Evolutionary conservation across 2,797 vertebrate species (phyloP).

Genomic region (Fistularia commersonii): DNA sequence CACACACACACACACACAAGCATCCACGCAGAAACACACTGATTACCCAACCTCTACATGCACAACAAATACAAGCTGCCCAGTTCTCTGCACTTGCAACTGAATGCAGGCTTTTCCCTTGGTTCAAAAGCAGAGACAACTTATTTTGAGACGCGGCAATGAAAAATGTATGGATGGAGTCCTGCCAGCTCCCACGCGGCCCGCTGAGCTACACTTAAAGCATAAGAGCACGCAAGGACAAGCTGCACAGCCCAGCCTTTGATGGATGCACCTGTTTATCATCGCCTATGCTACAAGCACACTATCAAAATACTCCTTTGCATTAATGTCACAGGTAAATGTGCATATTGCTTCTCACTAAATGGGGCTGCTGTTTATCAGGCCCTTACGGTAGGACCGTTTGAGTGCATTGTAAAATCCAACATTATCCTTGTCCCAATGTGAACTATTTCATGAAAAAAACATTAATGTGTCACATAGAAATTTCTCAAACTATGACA

Average conservation of each 20-base stretch:
- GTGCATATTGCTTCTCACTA: conserved; percentile 5
- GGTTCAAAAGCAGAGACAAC: conserved; percentile 18
- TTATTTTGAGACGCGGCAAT: conserved; percentile 63
- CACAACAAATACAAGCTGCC: too few species aligned
- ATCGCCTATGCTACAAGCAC: conserved; percentile 7
- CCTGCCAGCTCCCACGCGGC: conserved; percentile 28
- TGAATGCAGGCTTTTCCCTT: conserved; percentile 28
- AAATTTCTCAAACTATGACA: too few species aligned
- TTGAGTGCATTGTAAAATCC: conserved; percentile 2
- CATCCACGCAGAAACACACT: too few species aligned
- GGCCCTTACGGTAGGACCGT: not conserved
- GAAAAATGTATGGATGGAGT: conserved; percentile 63
- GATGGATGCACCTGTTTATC: conserved; percentile 35
- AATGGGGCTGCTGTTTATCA: conserved; percentile 1
- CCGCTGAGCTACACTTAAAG: conserved; percentile 46
- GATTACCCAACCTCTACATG: too few species aligned
- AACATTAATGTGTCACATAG: too few species aligned
- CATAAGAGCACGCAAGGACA: conserved; percentile 46
- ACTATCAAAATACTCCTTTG: conserved; percentile 27
- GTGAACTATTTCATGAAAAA: too few species aligned
- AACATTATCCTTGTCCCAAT: too few species aligned
- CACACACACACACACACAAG: too few species aligned
- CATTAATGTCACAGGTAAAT: conserved; percentile 33
- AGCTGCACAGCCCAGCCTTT: conserved; percentile 33
- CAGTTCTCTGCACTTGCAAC: not conserved